A percentile compares a stretch with the other conserved stretches of the same genome.
Conservation (phyloP, 2,888 invertebrate genomes). For the Ceraclea dissimilis region DNA sequence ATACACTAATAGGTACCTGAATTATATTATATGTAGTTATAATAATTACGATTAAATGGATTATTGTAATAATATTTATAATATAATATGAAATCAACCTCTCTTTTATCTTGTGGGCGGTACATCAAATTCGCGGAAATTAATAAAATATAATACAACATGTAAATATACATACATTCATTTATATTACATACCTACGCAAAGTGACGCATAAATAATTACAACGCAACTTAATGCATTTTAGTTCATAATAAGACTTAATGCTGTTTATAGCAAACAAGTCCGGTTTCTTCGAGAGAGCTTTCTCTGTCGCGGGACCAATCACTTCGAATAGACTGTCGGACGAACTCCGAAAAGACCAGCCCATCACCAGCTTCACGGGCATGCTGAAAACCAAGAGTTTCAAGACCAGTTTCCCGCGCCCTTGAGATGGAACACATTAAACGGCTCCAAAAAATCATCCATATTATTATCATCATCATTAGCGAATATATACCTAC, state of each 20-base stretch:
- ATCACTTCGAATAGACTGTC: too few species aligned
- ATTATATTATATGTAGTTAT: neutral
- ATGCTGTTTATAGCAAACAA: neutral
- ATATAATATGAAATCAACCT: slow-evolving; percentile 9
- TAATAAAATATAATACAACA: neutral
- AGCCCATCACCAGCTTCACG: too few species aligned
- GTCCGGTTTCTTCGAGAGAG: too few species aligned
- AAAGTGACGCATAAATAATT: too few species aligned
- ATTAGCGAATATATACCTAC: neutral
- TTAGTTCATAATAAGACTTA: neutral
- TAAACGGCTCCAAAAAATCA: too few species aligned
- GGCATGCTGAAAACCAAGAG: too few species aligned
- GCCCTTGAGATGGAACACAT: too few species aligned
- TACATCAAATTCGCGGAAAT: slow-evolving; percentile 16
- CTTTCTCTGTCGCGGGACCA: too few species aligned
- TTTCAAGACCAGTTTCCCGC: too few species aligned
- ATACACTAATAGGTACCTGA: too few species aligned
- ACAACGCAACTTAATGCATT: neutral
- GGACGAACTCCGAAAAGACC: too few species aligned
- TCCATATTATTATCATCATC: neutral
- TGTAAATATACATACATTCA: neutral
- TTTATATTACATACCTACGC: neutral
- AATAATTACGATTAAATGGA: slow-evolving; percentile 21
- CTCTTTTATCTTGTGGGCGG: slow-evolving; percentile 18
- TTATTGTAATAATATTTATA: slow-evolving; percentile 25